These are phyloP conservation scores for Drepanosiphum platanoidis DNA, from an alignment of 2,888 invertebrate genomes.

Conservation along the genomic window DNA sequence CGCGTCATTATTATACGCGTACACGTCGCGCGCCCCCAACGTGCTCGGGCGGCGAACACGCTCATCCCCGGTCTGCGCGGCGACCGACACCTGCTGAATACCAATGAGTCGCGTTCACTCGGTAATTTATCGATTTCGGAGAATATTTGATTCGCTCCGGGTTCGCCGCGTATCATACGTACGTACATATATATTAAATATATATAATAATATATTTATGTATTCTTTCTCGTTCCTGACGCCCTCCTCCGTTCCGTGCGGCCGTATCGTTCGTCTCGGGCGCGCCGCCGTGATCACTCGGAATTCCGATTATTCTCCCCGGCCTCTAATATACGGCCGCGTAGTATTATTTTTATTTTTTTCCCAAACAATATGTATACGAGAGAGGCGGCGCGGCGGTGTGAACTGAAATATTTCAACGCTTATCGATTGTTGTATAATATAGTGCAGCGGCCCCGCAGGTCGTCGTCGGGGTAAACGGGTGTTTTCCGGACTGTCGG, in stretches of 20 bases:
- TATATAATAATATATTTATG: neutral
- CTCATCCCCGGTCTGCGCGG: neutral
- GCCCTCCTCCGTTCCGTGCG: neutral
- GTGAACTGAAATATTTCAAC: constrained; percentile 9
- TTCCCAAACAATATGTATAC: neutral
- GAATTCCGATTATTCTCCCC: constrained; percentile 14
- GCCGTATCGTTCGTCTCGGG: neutral
- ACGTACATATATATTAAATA: neutral
- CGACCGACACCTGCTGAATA: constrained; percentile 51
- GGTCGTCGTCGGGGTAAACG: neutral
- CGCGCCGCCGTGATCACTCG: neutral
- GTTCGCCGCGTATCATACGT: neutral
- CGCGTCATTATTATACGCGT: constrained; percentile 10
- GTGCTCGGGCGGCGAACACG: constrained; percentile 26
- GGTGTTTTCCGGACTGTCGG: neutral
- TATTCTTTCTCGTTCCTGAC: neutral
- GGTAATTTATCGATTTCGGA: constrained; percentile 56
- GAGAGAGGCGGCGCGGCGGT: no score
- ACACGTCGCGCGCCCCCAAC: neutral
- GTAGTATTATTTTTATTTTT: neutral
- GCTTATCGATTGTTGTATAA: neutral
- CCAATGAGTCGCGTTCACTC: constrained; percentile 47
- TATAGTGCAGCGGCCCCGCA: neutral
- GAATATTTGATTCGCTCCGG: constrained; percentile 42
- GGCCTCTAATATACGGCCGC: no score